A percentile compares a stretch with the other conserved stretches of the same genome.
phyloP scores from a whole-genome alignment of 2,888 invertebrate species.

The Dynastes grantii region DNA sequence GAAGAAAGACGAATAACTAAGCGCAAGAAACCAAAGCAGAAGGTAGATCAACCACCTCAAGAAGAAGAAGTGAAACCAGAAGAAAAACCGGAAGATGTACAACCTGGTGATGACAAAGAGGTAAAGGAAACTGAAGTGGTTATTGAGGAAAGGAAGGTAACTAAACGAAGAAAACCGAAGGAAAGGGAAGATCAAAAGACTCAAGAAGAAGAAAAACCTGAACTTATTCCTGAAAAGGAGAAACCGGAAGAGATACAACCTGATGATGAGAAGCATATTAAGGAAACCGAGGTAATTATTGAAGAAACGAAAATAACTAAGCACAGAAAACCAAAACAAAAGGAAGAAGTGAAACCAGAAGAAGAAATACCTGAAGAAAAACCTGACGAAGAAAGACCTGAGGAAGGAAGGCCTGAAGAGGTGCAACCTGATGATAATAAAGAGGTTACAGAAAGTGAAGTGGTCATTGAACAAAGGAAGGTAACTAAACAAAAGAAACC shows the following conservation, averaged over 20 bases:
- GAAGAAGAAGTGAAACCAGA: no score
- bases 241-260: no score
- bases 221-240: no score
- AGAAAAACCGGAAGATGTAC: no score
- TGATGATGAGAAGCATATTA: slow-evolving; percentile 48
- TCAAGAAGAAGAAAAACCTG: slow-evolving; percentile 65
- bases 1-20: slow-evolving; percentile 65
- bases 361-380: slow-evolving; percentile 49
- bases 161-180: slow-evolving; percentile 58
- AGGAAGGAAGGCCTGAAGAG: no score
- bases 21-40: slow-evolving; percentile 66
- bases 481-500: slow-evolving; percentile 54
- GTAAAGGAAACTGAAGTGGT: slow-evolving; percentile 55
- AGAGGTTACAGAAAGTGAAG: slow-evolving; percentile 58
- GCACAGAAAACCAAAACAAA: slow-evolving; percentile 56
- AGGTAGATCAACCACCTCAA: not conserved
- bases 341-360: slow-evolving; percentile 2
- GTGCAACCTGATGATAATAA: slow-evolving; percentile 45
- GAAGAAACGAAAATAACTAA: slow-evolving; percentile 56
- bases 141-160: slow-evolving; percentile 6
- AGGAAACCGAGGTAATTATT: slow-evolving; percentile 65
- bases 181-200: slow-evolving; percentile 54
- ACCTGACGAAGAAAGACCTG: no score
- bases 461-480: not conserved
- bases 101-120: slow-evolving; percentile 54